Evolutionary conservation across 1,140 invertebrate species (phyloP), one percentile per base, ranked within the genome.

Genomic region (Chironomus striatipennis): DNA sequence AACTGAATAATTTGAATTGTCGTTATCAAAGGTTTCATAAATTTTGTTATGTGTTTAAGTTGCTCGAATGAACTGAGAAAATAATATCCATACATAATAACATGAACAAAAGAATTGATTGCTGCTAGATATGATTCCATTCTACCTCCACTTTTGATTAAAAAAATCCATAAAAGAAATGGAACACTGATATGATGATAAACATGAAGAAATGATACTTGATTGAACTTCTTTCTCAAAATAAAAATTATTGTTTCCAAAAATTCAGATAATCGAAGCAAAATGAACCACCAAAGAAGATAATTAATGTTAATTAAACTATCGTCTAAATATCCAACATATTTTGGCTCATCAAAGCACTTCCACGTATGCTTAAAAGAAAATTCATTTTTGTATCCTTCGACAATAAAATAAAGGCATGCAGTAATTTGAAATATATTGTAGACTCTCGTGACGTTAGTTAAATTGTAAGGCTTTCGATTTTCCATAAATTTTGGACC

Each of bases 151-250:
- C 65, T 70, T 20, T 87, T 92, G 82, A 90, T 92, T 0, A 86
- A 84, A 67, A 86, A 87, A 42, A 83, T 78, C 88, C 88, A 93
- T 9, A 84, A 84, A 4, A 88, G 84, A 0, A 89, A 74, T 3
- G 87, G 85, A 87, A 95, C 94, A 15, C 90, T 89, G 9, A 90
- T 85, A 81, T 97, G 94, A 81, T 96, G 94, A 80, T 94, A 94
- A 2, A 96, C 89, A 78, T 96, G 94, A n/a, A 96, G 86, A 79
- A 95, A 93, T 7, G 91, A 89, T 10, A 95, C 84, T 79, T 96
- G 93, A 76, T 88, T 88, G 75, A 90, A 86, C 79, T 96, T 96
- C 82, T 96, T 96, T 43, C 92, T 85, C 67, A 96, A 82, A 34
- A 96, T 87, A 82, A 96, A 95, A 83, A 96, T 96, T 43, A 95